Evolutionary conservation across 35 echinoderm and acorn worm species (phyloP).

Genomic region (Acanthaster planci): DNA sequence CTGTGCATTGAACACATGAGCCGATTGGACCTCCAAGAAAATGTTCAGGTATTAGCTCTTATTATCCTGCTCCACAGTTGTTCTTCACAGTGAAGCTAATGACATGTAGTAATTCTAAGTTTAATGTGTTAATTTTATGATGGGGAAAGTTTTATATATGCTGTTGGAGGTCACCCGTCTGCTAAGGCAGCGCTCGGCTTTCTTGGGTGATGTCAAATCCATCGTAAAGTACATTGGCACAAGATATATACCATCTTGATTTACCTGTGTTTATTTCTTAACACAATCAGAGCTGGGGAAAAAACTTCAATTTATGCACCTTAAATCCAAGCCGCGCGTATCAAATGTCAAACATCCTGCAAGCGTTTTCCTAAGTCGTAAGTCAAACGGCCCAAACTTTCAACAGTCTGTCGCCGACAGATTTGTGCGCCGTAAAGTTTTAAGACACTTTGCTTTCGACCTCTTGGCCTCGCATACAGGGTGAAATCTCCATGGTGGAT

Average conservation of each 20-base stretch:
- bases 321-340: not conserved
- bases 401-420: not conserved
- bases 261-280: constrained; percentile 11
- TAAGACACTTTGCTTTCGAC: constrained; percentile 22
- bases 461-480: constrained; percentile 50
- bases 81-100: too few relatives aligned
- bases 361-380: not conserved
- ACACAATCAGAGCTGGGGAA: not conserved
- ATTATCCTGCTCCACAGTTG: too few relatives aligned
- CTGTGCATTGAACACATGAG: too few relatives aligned
- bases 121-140: too few relatives aligned
- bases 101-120: too few relatives aligned
- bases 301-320: not conserved
- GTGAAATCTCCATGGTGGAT: constrained; percentile 66
- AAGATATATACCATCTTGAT: not conserved
- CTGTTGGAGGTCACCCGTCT: too few relatives aligned
- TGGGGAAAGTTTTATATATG: too few relatives aligned
- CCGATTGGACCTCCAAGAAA: too few relatives aligned
- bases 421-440: not conserved
- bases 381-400: not conserved
- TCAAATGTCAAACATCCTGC: not conserved
- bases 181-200: too few relatives aligned
- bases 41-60: too few relatives aligned
- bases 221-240: too few relatives aligned
- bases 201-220: too few relatives aligned